Conservation (phyloP, 2,888 invertebrate species). For the Teleogryllus oceanicus region DNA sequence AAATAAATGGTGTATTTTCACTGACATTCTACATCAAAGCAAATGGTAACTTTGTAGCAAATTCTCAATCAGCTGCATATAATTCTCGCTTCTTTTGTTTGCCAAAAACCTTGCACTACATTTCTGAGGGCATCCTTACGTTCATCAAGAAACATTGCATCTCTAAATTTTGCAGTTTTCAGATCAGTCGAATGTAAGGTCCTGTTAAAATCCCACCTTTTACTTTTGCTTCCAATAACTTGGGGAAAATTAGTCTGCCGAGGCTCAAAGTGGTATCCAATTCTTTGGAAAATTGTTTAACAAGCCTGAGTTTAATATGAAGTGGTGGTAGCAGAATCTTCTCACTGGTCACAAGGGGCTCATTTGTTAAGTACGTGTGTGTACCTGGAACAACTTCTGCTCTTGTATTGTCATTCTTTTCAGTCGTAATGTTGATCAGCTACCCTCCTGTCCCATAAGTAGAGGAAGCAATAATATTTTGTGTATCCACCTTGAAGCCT, state of each 20-base stretch:
- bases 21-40: constrained; percentile 21
- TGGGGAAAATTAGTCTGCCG: neutral
- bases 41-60: constrained; percentile 19
- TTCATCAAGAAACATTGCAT: constrained; percentile 23
- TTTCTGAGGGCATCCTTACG: constrained; percentile 12
- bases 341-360: neutral
- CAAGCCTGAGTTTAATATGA: constrained; percentile 23
- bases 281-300: neutral
- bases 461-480: neutral
- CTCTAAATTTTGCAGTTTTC: neutral
- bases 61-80: constrained; percentile 19
- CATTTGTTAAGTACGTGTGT: neutral
- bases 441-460: neutral
- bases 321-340: constrained; percentile 21
- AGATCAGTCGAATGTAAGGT: constrained; percentile 11
- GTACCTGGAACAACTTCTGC: neutral
- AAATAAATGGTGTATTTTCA: constrained; percentile 12
- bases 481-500: constrained; percentile 12
- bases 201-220: neutral
- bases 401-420: neutral
- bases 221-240: constrained; percentile 10
- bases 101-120: constrained; percentile 23
- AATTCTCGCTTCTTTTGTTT: constrained; percentile 25
- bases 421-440: neutral
- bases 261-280: constrained; percentile 23